Base-by-base conservation (phyloP, 1,140 invertebrate genomes). In the Hypsibius dujardini region DNA sequence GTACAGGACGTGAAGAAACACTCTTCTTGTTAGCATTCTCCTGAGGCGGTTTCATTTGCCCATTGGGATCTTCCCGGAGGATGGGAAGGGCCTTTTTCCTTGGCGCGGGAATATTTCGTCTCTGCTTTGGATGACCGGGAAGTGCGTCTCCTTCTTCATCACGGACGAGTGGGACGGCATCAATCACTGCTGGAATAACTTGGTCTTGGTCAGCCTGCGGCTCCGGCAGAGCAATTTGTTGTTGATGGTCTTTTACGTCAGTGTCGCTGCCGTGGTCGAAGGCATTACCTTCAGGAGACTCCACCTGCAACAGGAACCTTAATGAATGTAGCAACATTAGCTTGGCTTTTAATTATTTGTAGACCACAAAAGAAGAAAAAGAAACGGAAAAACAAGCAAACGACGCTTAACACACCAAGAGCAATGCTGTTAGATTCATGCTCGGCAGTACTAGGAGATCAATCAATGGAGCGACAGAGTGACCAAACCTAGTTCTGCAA, bases 231-330 rank as follows among this genome's bases (percentile, higher is more conserved):
- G 12, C 62, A 12, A 67, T 12, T 42, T 67, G 62, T 7, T 67
- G 12, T 3, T 15, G 62, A 3, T 45, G 12, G 12, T 67, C 62
- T 45, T 42, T 67, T 3, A 15, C 62, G 12, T 56, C 50, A 56
- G 3, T 12, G 12, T 15, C 62, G 12, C 62, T 45, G 7, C 42
- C 62, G 42, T 67, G 62, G 42, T 15, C 62, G 42, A 15, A 67
- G 12, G 12, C 62, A 67, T 67, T 67, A 3, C 62, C 62, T 45
- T 67, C 62, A 3, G 62, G 62, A 12, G 62, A 67, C 45, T 67
- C 62, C 12, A 67, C 62, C 62, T 67, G 12, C 7, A n/a, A 12
- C 7, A 56, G 0, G 50, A 56, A 28, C 28, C 28, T 28, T 56
- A 56, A 56, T 12, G n/a, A 56, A 7, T 56, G 50, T 56, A 12